A percentile compares a stretch with the other conserved stretches of the same genome.
These are phyloP conservation scores for Oryzias dopingdopingensis DNA, from an alignment of 2,797 vertebrate genomes.

Conservation along the genomic window DNA sequence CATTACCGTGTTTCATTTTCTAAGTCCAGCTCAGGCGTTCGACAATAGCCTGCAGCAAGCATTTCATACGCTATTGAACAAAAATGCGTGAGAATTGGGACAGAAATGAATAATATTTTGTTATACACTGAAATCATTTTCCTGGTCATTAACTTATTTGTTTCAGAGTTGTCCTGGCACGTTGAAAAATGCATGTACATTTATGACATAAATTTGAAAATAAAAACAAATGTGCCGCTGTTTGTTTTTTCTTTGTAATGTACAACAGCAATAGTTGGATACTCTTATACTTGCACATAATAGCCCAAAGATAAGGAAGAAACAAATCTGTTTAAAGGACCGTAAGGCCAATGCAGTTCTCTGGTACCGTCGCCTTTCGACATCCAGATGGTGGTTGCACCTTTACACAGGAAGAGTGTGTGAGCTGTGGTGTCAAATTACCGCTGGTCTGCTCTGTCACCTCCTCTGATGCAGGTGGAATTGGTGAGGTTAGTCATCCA, in stretches of 20 bases:
- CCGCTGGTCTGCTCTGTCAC: not conserved
- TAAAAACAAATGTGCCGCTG: too few relatives aligned
- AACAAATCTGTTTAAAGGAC: too few relatives aligned
- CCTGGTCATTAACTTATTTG: slow-evolving; percentile 4
- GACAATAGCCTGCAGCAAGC: slow-evolving; percentile 14
- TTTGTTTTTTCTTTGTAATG: too few relatives aligned
- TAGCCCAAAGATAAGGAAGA: too few relatives aligned
- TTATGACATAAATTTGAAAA: too few relatives aligned
- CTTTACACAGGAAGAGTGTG: not conserved
- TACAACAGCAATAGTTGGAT: too few relatives aligned
- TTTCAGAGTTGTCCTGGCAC: slow-evolving; percentile 2
- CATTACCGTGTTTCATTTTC: not conserved
- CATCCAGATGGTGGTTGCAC: not conserved
- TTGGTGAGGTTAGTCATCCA: not conserved
- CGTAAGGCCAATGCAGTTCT: too few relatives aligned
- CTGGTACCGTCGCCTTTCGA: not conserved
- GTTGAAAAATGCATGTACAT: not conserved
- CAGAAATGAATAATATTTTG: slow-evolving; percentile 14
- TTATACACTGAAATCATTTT: slow-evolving; percentile 12
- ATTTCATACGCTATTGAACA: slow-evolving; percentile 5
- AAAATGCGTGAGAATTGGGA: slow-evolving; percentile 16
- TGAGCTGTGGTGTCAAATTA: not conserved
- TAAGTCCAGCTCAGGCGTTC: slow-evolving; percentile 12
- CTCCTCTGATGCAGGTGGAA: slow-evolving; percentile 9
- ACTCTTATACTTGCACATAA: too few relatives aligned